Evolutionary conservation across 2,797 vertebrate species (phyloP), one percentile per base, ranked within the genome.

Genomic region (Onychomys torridus): DNA sequence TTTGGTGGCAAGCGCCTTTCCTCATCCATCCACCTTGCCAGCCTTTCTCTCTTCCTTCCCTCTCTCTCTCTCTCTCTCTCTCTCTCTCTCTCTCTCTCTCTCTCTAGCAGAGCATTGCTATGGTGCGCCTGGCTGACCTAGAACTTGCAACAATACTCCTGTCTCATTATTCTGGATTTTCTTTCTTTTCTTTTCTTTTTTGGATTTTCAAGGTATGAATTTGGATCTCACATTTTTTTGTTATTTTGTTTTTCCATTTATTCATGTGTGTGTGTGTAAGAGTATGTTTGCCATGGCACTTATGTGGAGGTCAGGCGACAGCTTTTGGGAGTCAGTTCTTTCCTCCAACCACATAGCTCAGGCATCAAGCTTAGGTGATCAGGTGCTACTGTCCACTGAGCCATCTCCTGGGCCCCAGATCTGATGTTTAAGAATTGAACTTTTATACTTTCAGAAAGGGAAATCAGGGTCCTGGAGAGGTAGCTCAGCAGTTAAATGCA

Each of bases 221-320:
- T 95, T 65, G 43, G 76, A 89, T 85, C 43, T 84, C n/a, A 84
- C 16, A 29, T 67, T 89, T 57, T 57, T n/a, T 79, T 2, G 3
- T 34, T 55, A 29, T 49, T 77, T 49, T 32, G 13, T 29, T 16
- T 49, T 76, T 27, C 27, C 27, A 46, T 40, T 37, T 73, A 16
- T 55, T n/a, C 55, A 21, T 55, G 76, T 27, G 11, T 34, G 4
- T 11, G 23, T 23, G n/a, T 5, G 9, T 2, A 8, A 11, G 32
- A 49, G 34, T 16, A 6, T 14, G 9, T 21, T 37, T 57, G 49
- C n/a, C n/a, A 52, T 49, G 61, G 14, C 25, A 40, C 52, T 29
- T 2, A 32, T 34, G 43, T 69, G 84, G 65, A 67, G 63, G n/a
- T 32, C 29, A 8, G 46, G 46, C 14, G 3, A 10, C n/a, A 69